phyloP scores from a whole-genome alignment of 2,113 vertebrate genomes.

The Chloropsis hardwickii region DNA sequence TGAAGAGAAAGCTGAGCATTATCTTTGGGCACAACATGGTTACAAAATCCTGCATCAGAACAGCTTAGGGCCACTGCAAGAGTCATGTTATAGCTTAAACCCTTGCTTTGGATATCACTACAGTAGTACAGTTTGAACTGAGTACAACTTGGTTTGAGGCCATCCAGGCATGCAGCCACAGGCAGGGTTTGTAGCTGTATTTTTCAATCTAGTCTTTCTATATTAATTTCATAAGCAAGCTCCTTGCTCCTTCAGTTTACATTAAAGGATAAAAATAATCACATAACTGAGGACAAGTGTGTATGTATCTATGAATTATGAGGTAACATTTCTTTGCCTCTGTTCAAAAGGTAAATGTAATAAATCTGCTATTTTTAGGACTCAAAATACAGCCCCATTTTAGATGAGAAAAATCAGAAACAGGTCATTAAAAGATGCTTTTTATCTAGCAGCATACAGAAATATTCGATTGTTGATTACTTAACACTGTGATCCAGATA shows the following conservation, averaged over 20 bases:
- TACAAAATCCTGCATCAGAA: neutral
- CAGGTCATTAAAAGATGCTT: conserved; percentile 28
- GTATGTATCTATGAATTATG: conserved; percentile 36
- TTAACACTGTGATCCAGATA: neutral
- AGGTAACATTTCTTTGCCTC: conserved; percentile 44
- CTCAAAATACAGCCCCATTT: conserved; percentile 5
- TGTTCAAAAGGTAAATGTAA: conserved; percentile 32
- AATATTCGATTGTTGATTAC: neutral
- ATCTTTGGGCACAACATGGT: neutral
- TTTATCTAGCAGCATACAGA: conserved; percentile 4
- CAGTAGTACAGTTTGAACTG: neutral
- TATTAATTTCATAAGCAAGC: neutral
- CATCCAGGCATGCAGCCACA: neutral
- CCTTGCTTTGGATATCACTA: neutral
- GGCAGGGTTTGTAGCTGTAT: neutral
- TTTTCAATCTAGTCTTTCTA: neutral
- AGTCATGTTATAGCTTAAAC: neutral
- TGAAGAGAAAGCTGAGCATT: neutral
- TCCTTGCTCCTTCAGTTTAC: conserved; percentile 31
- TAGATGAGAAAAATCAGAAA: conserved; percentile 25
- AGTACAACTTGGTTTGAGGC: neutral
- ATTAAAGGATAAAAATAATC: conserved; percentile 39
- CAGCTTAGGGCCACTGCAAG: neutral
- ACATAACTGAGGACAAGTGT: neutral
- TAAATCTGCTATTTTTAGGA: conserved; percentile 5